Evolutionary conservation across 2,113 vertebrate species (phyloP).

Genomic region (Silurus meridionalis): DNA sequence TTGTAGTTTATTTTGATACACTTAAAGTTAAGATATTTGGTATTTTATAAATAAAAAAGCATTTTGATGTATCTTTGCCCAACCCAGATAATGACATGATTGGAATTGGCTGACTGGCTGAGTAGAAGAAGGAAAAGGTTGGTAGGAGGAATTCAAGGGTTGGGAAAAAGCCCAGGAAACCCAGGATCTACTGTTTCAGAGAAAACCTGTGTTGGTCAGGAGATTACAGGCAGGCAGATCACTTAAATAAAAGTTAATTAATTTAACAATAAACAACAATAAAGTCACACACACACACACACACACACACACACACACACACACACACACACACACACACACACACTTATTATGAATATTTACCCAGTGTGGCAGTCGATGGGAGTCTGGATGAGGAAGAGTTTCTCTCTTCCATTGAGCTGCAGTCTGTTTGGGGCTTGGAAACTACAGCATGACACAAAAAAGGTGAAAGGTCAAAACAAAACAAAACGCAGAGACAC

Average conservation of each 20-base stretch:
- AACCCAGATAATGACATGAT: too few species aligned
- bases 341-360: slow-evolving; percentile 18
- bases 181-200: not conserved
- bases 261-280: too few species aligned
- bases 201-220: not conserved
- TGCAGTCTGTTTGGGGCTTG: slow-evolving; percentile 59
- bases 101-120: too few species aligned
- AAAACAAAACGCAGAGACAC: not conserved
- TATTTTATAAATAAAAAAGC: too few species aligned
- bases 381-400: slow-evolving; percentile 61
- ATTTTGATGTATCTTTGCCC: too few species aligned
- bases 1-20: too few species aligned
- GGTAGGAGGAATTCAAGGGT: too few species aligned
- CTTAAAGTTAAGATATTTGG: too few species aligned
- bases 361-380: slow-evolving; percentile 72
- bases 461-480: slow-evolving; percentile 9
- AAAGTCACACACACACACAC: not conserved
- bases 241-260: not conserved
- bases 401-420: slow-evolving; percentile 69
- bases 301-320: slow-evolving; percentile 9
- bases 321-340: slow-evolving; percentile 13
- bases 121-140: too few species aligned
- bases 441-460: slow-evolving; percentile 66
- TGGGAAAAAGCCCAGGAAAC: not conserved
- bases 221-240: not conserved